Evolutionary conservation across 2,888 invertebrate genomes (phyloP).

Genomic region (Scaptomyza flava): DNA sequence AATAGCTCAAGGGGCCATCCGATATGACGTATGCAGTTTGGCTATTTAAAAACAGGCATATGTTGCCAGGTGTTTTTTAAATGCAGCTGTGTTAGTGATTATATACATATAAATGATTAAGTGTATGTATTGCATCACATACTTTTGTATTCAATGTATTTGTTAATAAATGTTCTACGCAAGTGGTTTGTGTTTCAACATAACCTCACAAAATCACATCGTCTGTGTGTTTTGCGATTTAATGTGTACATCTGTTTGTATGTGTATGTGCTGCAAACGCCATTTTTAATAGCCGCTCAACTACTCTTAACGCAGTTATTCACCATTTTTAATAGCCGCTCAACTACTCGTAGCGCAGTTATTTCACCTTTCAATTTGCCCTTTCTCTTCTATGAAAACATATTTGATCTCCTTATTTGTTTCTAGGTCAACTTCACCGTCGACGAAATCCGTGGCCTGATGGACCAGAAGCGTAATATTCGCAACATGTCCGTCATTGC

Average conservation of each 20-base stretch:
- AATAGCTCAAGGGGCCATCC: conserved; percentile 46
- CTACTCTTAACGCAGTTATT: conserved; percentile 4
- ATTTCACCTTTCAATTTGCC: not conserved
- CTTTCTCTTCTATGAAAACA: conserved; percentile 64
- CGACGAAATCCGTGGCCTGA: conserved; percentile 99
- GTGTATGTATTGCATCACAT: not conserved
- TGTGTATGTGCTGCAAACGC: conserved; percentile 43
- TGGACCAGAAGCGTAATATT: conserved; percentile 99
- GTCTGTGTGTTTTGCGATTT: conserved; percentile 20
- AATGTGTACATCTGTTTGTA: conserved; percentile 6
- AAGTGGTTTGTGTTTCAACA: conserved; percentile 51
- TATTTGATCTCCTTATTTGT: conserved; percentile 48
- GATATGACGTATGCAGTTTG: conserved; percentile 80
- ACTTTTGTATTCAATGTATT: conserved; percentile 16
- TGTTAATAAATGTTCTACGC: conserved; percentile 35
- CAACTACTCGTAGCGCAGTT: conserved; percentile 7
- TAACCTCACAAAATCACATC: conserved; percentile 68
- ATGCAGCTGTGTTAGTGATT: conserved; percentile 20
- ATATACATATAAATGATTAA: not conserved
- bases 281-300: conserved; percentile 68
- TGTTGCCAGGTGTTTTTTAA: conserved; percentile 27
- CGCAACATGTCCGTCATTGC: conserved; percentile 99
- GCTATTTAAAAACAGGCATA: conserved; percentile 33
- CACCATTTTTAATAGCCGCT: conserved; percentile 50
- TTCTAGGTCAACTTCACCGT: conserved; percentile 99